Base-by-base conservation (phyloP, 2,888 invertebrate species). In the Thalpophila matura region DNA sequence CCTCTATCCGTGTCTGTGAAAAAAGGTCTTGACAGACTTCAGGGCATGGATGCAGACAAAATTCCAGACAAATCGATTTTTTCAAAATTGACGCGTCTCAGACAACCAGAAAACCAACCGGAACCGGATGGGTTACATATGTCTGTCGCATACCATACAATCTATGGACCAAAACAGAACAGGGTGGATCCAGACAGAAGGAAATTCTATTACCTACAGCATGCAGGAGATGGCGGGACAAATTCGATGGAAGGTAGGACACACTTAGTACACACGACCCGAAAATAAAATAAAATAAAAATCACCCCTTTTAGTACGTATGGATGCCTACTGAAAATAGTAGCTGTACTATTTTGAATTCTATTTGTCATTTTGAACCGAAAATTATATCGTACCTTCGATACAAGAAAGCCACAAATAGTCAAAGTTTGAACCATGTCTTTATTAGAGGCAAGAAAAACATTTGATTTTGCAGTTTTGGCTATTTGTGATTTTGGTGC, bases 161-260 rank as follows among this genome's bases (percentile, higher is more conserved):
- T 26, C 72, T 31, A 10, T 50, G 29, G 12, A 72, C 65, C 35
- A 12, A 63, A 29, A 45, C 31, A 62, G 26, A 16, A 14, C 12
- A 1, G 29, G 5, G 35, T 16, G 20, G 16, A 37, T 12, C 18
- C 49, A 64, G 16, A 64, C 35, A 37, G 42, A 27, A 64, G 65
- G 73, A 72, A 72, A 72, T 72, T 10, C 33, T 53, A 72, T 65
- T 72, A 65, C 16, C 18, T 31, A 18, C 26, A 26, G 7, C 14
- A 24, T 37, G 22, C 31, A 27, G 14, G 35, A 64, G 73, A 51
- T 61, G 3, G 9, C 24, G 16, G 24, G 16, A 27, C 33, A 24
- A 27, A 50, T 20, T 31, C 43, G 3, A 38, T 14, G 22, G 24
- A n/a, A n/a, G n/a, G n/a, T n/a, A n/a, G n/a, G n/a, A n/a, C n/a